These are phyloP conservation scores for Chrysoperla carnea DNA, from an alignment of 1,140 invertebrate genomes.

Conservation along the genomic window DNA sequence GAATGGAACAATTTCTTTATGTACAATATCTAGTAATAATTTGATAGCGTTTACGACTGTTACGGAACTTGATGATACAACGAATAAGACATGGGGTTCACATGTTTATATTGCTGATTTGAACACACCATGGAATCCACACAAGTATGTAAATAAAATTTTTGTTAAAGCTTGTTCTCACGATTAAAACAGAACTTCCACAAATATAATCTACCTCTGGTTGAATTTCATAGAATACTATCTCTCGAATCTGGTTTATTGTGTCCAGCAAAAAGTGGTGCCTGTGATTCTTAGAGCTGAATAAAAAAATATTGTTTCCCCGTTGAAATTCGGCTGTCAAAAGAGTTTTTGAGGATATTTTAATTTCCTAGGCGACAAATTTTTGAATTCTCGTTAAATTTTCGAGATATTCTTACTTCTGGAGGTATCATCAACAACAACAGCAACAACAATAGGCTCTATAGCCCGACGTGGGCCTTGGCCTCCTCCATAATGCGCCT, in stretches of 20 bases:
- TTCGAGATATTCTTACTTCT: too few species aligned
- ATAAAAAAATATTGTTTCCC: too few species aligned
- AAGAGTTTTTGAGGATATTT: too few species aligned
- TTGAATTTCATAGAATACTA: background rate
- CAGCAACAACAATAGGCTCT: too few species aligned
- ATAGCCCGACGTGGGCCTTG: too few species aligned
- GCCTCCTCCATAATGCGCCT: too few species aligned
- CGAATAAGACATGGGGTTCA: conserved; percentile 47
- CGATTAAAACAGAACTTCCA: background rate
- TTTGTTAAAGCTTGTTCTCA: background rate
- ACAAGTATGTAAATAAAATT: conserved; percentile 37
- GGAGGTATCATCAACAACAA: too few species aligned
- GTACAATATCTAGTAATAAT: conserved; percentile 59
- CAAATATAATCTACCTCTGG: background rate
- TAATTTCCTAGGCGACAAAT: too few species aligned
- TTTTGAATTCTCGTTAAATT: too few species aligned
- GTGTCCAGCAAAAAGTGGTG: background rate
- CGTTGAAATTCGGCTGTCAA: too few species aligned
- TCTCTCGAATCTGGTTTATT: background rate
- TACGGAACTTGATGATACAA: conserved; percentile 44
- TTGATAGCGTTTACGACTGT: conserved; percentile 64
- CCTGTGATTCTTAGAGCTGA: too few species aligned
- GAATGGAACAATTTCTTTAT: conserved; percentile 31
- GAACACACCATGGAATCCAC: conserved; percentile 66
- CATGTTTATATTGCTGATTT: conserved; percentile 77